Evolutionary conservation across 1,140 invertebrate genomes (phyloP), one percentile per base, ranked within the genome.

Genomic region (Leptonema lineaticorne): DNA sequence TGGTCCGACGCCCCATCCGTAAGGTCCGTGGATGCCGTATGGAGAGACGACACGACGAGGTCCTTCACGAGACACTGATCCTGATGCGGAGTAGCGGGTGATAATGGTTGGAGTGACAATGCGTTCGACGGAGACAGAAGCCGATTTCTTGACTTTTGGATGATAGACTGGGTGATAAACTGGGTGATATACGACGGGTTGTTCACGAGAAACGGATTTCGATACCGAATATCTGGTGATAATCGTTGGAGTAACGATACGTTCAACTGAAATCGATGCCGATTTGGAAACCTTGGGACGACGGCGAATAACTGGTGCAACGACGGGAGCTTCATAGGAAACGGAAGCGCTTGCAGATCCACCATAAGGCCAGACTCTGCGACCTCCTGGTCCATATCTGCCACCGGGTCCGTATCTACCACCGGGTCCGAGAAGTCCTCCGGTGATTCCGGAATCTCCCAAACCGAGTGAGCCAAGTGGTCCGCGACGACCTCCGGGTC

Each of bases 31-130:
- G 3, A 6, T 5, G 16, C 18, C 57, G 24, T 26, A 5, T 63
- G 30, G 27, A 29, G 14, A 3, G 30, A 18, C 9, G 2, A 4
- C 5, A 37, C n/a, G n/a, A n/a, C n/a, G n/a, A 18, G 48, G 28
- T 53, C 58, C 33, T 60, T 60, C 58, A 24, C 18, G 18, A 8
- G 58, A 60, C 4, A 14, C 22, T 3, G 41, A 48, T 16, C 8
- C 33, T n/a, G 62, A 46, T 63, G 16, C 46, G 1, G 46, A 50
- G 24, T 22, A 22, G 24, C 22, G 22, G 20, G 57, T 59, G 57
- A 59, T 59, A 33, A 59, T 24, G 1, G 57, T 59, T 18, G 57
- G 57, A 0, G 57, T 59, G n/a, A 33, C 27, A 16, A 59, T 59
- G 18, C 18, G 27, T 59, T 59, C 29, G 28, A 30, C 16, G 4